Evolutionary conservation across 35 echinoderm and acorn worm species (phyloP).

Genomic region (Heliocidaris tuberculata): DNA sequence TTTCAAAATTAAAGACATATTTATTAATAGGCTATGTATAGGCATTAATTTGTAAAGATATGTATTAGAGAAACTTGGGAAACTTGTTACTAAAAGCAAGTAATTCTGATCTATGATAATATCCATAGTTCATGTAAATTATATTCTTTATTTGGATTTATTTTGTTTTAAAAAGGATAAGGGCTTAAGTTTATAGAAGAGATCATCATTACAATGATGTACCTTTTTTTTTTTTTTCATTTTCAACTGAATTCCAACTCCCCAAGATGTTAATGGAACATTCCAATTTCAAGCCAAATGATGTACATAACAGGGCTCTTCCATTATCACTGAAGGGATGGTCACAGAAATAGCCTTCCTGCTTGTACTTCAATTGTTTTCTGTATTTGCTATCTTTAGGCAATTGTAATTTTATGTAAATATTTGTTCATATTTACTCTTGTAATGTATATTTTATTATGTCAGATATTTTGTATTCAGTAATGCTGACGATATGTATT

Average conservation of each 20-base stretch:
- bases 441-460: slow-evolving; percentile 47
- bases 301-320: not conserved
- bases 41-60: not conserved
- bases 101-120: too few relatives aligned
- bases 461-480: slow-evolving; percentile 49
- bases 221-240: not conserved
- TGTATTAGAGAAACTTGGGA: not conserved
- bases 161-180: not conserved
- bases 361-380: not conserved
- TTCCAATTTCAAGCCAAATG: not conserved
- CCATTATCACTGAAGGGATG: not conserved
- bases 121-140: not conserved
- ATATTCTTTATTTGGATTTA: not conserved
- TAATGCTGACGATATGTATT: slow-evolving; percentile 30
- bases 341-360: not conserved
- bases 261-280: slow-evolving; percentile 7
- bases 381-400: not conserved
- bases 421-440: slow-evolving; percentile 47
- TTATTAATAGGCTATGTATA: not conserved
- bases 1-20: not conserved
- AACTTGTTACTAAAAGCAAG: not conserved
- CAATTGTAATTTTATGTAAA: slow-evolving; percentile 25
- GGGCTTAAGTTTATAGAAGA: not conserved
- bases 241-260: not conserved
- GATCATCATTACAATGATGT: not conserved